phyloP scores from a whole-genome alignment of 2,888 invertebrate genomes.

The Acanthoscelides obtectus region DNA sequence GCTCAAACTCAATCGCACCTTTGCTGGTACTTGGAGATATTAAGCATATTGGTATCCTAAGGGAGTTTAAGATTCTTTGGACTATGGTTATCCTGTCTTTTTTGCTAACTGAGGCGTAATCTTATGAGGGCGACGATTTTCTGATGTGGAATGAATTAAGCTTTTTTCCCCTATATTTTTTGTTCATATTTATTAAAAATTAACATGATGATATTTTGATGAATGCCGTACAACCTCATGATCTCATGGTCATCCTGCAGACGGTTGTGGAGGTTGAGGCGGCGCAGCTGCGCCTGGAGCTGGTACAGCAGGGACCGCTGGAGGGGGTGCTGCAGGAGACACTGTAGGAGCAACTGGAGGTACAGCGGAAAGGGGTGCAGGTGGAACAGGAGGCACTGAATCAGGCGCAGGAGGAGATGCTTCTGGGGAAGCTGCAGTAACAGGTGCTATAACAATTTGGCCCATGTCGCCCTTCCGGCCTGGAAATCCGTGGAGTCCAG shows the following conservation, averaged over 20 bases:
- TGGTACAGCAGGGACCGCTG: neutral
- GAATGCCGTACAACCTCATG: neutral
- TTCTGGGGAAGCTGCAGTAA: neutral
- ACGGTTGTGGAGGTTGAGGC: neutral
- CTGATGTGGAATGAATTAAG: too few species aligned
- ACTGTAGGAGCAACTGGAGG: neutral
- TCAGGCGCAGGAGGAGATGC: neutral
- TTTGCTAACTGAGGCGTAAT: too few species aligned
- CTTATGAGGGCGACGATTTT: too few species aligned
- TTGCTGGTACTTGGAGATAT: too few species aligned
- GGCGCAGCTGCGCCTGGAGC: neutral
- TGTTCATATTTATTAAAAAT: too few species aligned
- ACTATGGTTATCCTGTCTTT: too few species aligned
- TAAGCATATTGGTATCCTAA: too few species aligned
- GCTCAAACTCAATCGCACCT: too few species aligned
- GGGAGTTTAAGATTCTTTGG: too few species aligned
- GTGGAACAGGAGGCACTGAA: neutral
- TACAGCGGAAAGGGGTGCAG: neutral
- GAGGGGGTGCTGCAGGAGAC: neutral
- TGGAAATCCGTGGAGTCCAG: neutral
- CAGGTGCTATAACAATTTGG: too few species aligned
- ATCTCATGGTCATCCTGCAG: neutral
- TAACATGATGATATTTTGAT: too few species aligned
- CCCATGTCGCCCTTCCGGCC: neutral
- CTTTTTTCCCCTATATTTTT: too few species aligned